phyloP scores from a whole-genome alignment of 2,113 vertebrate species.

The Phycodurus eques region DNA sequence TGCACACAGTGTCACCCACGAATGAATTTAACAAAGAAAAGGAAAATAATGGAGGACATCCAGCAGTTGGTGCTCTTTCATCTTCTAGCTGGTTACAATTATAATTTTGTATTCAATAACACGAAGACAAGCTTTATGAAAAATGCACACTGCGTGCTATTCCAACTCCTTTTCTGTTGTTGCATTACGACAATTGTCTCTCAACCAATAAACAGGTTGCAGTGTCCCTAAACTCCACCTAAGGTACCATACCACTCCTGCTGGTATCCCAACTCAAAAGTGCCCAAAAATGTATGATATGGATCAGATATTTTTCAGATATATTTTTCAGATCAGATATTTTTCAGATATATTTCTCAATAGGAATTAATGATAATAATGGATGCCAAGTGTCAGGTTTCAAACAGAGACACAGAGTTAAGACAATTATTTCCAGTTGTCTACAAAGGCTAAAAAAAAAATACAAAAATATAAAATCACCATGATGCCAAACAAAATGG shows the following conservation, averaged over 20 bases:
- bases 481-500: conserved; percentile 90
- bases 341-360: background rate
- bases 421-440: background rate
- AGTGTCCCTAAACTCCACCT: too few relatives aligned
- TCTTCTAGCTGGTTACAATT: too few relatives aligned
- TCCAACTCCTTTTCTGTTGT: too few relatives aligned
- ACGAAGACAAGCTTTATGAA: background rate
- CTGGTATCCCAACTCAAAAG: too few relatives aligned
- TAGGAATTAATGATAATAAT: background rate
- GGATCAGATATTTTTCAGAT: background rate
- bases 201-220: background rate
- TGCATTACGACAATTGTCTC: background rate
- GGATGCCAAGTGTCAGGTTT: background rate
- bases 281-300: background rate
- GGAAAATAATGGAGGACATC: too few relatives aligned
- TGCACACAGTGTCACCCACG: too few relatives aligned
- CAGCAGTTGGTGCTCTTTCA: too few relatives aligned
- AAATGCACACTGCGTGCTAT: background rate
- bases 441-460: background rate
- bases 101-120: too few relatives aligned
- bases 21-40: too few relatives aligned
- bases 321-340: background rate
- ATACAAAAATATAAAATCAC: conserved; percentile 66
- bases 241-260: too few relatives aligned
- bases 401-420: background rate